Base-by-base conservation (phyloP, 1,140 invertebrate species). In the Bombus ignitus region DNA sequence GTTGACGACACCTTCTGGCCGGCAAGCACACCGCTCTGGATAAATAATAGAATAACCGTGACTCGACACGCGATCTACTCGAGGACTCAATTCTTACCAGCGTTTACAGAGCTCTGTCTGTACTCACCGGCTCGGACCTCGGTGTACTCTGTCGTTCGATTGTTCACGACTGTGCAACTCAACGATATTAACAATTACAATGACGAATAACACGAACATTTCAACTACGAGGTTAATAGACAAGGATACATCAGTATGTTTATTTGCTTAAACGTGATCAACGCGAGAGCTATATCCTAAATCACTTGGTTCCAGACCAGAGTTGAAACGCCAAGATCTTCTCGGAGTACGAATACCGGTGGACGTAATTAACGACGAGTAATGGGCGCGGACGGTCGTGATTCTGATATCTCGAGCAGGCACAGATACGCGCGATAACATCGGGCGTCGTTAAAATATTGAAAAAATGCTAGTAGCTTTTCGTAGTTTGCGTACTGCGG, bases 1-100 rank as follows among this genome's bases (percentile, higher is more conserved):
- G 84, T 81, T 81, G 78, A 85, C 79, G 84, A 85, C 79, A 81
- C 84, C 70, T 85, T 32, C 83, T 59, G 76, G 37, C 13, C n/a
- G 37, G 37, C 13, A 10, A 2, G 15, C 12, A 15, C 9, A 53
- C 59, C 70, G 57, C 10, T 13, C 37, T 53, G 37, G 47, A 53
- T 75, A 74, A 66, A 86, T 78, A 72, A 81, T 81, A 83, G 81
- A 83, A 83, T 39, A 42, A 65, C 65, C 81, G 12, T 8, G 81
- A 77, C 28, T 32, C 28, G 73, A 70, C 81, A 83, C 81, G 81
- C 81, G 81, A 83, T 77, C 72, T 59, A 4, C 53, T 32, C 44
- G 81, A 78, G 42, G n/a, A 57, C 81, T 83, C 65, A 66, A 78
- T 83, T 77, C 70, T 77, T 78, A 37, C 44, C 59, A 5, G 57